Evolutionary conservation across 1,140 invertebrate genomes (phyloP), one percentile per base, ranked within the genome.

Genomic region (Dendrolimus kikuchii): DNA sequence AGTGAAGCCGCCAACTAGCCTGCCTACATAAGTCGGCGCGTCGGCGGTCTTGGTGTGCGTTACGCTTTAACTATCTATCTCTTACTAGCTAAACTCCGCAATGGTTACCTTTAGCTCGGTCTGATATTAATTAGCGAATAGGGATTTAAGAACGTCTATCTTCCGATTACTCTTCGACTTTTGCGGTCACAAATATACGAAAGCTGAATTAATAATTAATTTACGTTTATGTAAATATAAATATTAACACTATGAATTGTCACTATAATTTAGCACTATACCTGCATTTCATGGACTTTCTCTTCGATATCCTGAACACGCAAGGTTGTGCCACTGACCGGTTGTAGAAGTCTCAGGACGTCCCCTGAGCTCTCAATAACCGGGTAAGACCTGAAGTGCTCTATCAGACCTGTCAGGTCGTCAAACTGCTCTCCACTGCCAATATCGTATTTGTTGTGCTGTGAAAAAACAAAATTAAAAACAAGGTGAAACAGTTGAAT

Each of bases 291-390:
- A 58, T 93, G 92, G 0, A 98, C 95, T 70, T 97, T 91, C 55
- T 92, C 93, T 74, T 97, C 95, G 56, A 99, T 98, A 51, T 95
- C 95, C 60, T 94, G 93, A 2, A 95, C 97, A 66, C 94, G 95
- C 58, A 99, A 97, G 62, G 96, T 89, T n/a, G 98, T 99, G 5
- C 97, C 96, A 89, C 98, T 98, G 71, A 99, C 97, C 5, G 98
- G 98, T 80, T 96, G 95, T 75, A 97, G 95, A 56, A 99, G 89
- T 80, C 98, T 95, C 47, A 99, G 95, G 49, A 99, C 97, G 53
- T 96, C 98, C 10, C 98, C 98, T 47, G 95, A 95, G 5, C 94
- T 97, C 89, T 99, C 98, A 54, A 99, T 97, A 96, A 99, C 99
- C 41, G 98, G 98, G 90, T 98, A 98, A 53, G 94, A 93, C 71